These are phyloP conservation scores for Varanus salvator DNA, from an alignment of 2,113 vertebrate species.

Conservation along the genomic window DNA sequence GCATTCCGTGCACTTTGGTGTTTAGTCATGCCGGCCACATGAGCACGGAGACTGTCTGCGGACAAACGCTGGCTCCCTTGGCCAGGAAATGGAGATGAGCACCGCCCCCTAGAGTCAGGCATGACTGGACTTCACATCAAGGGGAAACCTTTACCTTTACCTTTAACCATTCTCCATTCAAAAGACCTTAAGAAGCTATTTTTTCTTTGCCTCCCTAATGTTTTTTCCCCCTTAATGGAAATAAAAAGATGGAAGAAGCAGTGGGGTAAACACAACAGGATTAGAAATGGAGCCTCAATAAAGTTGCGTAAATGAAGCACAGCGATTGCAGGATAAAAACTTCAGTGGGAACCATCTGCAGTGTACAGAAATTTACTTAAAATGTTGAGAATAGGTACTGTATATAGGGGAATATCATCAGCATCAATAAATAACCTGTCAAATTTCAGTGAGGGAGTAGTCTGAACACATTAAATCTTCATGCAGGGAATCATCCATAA, in stretches of 20 bases:
- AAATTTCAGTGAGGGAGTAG: background rate
- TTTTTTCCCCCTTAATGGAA: background rate
- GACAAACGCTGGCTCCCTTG: no score
- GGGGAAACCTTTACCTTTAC: no score
- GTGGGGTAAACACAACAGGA: background rate
- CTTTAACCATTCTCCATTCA: background rate
- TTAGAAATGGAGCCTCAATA: background rate
- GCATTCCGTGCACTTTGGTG: no score
- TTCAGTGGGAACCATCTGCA: background rate
- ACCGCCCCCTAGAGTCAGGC: no score
- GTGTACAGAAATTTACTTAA: no score
- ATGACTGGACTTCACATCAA: no score
- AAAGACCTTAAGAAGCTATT: background rate
- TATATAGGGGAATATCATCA: background rate
- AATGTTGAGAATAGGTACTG: background rate
- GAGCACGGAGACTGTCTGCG: no score
- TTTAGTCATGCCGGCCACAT: no score
- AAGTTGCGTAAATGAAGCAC: background rate
- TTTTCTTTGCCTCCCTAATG: background rate
- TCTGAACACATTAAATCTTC: background rate
- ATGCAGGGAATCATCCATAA: background rate
- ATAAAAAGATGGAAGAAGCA: background rate
- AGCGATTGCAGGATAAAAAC: background rate
- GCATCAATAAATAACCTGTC: background rate
- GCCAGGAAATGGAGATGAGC: no score